Conservation (phyloP, 1,140 invertebrate genomes). For the Drosophila subpulchrella region DNA sequence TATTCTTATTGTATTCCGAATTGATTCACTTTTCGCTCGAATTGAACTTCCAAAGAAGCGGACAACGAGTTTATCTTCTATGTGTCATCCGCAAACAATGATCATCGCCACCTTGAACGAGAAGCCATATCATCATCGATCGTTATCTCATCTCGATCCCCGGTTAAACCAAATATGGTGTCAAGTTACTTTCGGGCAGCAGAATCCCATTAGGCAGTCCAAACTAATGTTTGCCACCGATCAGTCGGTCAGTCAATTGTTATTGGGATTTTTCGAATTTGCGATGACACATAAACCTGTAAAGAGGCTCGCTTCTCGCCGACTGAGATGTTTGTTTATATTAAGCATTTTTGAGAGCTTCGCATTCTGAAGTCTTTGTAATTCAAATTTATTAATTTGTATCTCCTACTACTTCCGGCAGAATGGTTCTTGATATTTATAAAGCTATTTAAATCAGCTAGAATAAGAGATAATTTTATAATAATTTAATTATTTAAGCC, state of each 20-base stretch:
- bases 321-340: not conserved
- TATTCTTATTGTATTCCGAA: constrained; percentile 57
- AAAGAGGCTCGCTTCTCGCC: not conserved
- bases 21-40: constrained; percentile 56
- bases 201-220: constrained; percentile 24
- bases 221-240: constrained; percentile 36
- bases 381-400: not conserved
- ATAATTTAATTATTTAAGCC: too few relatives aligned
- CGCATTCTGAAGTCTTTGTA: too few relatives aligned
- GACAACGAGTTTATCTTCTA: constrained; percentile 53
- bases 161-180: constrained; percentile 49
- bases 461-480: too few relatives aligned
- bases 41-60: constrained; percentile 55
- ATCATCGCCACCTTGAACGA: constrained; percentile 19
- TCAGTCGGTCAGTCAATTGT: not conserved
- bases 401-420: not conserved
- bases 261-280: not conserved
- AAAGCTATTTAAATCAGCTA: too few relatives aligned
- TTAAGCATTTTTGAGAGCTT: not conserved
- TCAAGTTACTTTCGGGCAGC: constrained; percentile 22
- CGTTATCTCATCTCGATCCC: constrained; percentile 38
- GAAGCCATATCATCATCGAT: constrained; percentile 39
- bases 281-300: constrained; percentile 15
- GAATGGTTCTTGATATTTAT: not conserved
- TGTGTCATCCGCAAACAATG: constrained; percentile 55